phyloP scores from a whole-genome alignment of 2,888 invertebrate genomes.

The Calameuta filiformis region DNA sequence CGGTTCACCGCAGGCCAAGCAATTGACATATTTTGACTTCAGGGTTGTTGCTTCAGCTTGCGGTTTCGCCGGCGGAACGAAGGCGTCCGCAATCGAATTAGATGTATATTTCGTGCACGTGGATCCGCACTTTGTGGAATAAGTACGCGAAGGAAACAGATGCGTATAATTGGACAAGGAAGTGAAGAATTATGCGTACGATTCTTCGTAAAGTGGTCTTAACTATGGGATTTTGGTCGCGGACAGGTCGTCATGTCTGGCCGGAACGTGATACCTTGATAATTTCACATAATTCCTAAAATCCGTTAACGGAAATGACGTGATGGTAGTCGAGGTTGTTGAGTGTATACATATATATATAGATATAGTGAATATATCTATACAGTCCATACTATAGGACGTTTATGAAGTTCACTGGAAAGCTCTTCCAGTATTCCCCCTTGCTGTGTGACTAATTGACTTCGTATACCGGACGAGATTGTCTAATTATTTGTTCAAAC shows the following conservation, averaged over 20 bases:
- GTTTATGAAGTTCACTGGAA: not conserved
- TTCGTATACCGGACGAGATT: conserved; percentile 43
- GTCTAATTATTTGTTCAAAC: conserved; percentile 49
- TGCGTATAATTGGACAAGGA: conserved; percentile 48
- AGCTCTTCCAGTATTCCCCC: conserved; percentile 17
- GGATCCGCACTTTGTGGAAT: not conserved
- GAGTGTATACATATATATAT: too few relatives aligned
- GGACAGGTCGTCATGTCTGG: conserved; percentile 5
- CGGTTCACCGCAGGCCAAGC: conserved; percentile 56
- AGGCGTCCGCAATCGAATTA: conserved; percentile 13
- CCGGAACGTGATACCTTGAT: conserved; percentile 17
- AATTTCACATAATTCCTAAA: conserved; percentile 21
- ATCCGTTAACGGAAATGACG: conserved; percentile 12
- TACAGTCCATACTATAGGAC: not conserved
- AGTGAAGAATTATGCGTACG: conserved; percentile 37
- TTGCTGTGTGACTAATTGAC: conserved; percentile 55
- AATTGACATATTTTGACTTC: conserved; percentile 63
- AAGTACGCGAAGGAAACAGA: conserved; percentile 28
- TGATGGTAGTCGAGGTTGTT: not conserved
- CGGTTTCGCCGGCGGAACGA: conserved; percentile 29
- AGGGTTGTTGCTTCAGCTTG: conserved; percentile 23
- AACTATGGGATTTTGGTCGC: conserved; percentile 2
- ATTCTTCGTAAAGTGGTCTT: not conserved
- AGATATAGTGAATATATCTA: not conserved
- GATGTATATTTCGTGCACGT: conserved; percentile 24